A percentile compares a stretch with the other conserved stretches of the same genome.
Evolutionary conservation across 1,140 invertebrate genomes (phyloP).

Genomic region (Solenopsis invicta): DNA sequence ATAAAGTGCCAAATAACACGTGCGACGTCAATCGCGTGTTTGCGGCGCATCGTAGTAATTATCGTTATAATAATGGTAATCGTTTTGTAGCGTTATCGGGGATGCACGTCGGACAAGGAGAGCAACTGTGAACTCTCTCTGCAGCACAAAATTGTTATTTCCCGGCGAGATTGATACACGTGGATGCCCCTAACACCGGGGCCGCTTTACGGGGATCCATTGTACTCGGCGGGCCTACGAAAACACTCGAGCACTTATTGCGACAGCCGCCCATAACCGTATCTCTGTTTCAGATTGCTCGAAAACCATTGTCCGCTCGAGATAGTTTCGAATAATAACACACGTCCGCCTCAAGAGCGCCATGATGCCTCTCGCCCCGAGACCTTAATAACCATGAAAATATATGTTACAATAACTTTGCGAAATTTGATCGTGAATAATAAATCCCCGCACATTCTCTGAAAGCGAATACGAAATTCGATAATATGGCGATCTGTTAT

Average conservation of each 20-base stretch:
- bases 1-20: conserved; percentile 28
- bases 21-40: conserved; percentile 20
- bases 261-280: conserved; percentile 80
- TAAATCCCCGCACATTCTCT: not conserved
- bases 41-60: conserved; percentile 14
- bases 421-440: conserved; percentile 13
- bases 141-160: conserved; percentile 65
- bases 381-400: conserved; percentile 34
- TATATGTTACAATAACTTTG: conserved; percentile 57
- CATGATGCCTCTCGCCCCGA: conserved; percentile 50
- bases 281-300: conserved; percentile 78
- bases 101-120: not conserved
- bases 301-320: conserved; percentile 45
- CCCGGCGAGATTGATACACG: conserved; percentile 25
- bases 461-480: not conserved
- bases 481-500: not conserved
- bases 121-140: not conserved
- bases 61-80: conserved; percentile 45
- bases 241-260: conserved; percentile 82
- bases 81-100: conserved; percentile 16
- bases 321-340: conserved; percentile 67
- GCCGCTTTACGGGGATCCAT: conserved; percentile 64
- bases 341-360: conserved; percentile 37
- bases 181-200: conserved; percentile 51
- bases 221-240: conserved; percentile 78